A percentile compares a stretch with the other conserved stretches of the same genome.
phyloP scores from a whole-genome alignment of 2,113 vertebrate genomes.

The Tonatia bakeri region DNA sequence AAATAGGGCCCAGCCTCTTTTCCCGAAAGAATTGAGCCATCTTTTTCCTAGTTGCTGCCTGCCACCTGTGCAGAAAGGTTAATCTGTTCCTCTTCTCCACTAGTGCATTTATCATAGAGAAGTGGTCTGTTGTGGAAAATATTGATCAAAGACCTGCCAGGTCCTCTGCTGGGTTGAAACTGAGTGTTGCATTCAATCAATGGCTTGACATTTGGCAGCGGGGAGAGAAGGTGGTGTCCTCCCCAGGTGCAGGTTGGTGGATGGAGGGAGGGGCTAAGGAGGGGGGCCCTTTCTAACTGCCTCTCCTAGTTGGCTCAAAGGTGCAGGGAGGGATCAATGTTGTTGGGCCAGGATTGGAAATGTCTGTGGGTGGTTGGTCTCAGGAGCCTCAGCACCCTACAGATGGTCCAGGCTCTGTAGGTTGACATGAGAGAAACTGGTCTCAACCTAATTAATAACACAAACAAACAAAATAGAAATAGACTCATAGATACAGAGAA shows the following conservation, averaged over 20 bases:
- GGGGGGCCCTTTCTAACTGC: rapidly evolving
- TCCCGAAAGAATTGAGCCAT: conserved; percentile 79
- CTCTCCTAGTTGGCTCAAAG: background rate
- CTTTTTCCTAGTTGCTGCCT: conserved; percentile 79
- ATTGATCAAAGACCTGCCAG: conserved; percentile 81
- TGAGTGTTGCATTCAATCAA: conserved; percentile 70
- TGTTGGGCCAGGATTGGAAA: background rate
- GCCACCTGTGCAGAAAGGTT: conserved; percentile 79
- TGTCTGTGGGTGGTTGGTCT: background rate
- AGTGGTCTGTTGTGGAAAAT: conserved; percentile 83
- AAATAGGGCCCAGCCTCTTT: background rate
- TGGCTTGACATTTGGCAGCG: conserved; percentile 12
- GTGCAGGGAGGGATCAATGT: background rate
- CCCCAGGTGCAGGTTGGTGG: background rate
- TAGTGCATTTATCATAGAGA: conserved; percentile 83
- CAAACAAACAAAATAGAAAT: too few relatives aligned
- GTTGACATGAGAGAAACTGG: background rate
- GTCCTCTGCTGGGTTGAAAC: conserved; percentile 76
- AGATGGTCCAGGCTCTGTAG: background rate
- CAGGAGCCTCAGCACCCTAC: background rate
- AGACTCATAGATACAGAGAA: too few relatives aligned
- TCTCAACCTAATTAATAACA: background rate
- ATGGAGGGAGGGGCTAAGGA: rapidly evolving
- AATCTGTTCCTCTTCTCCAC: conserved; percentile 80
- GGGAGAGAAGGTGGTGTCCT: background rate